These are phyloP conservation scores for Siniperca undulata DNA, from an alignment of 2,797 vertebrate species.

Conservation along the genomic window DNA sequence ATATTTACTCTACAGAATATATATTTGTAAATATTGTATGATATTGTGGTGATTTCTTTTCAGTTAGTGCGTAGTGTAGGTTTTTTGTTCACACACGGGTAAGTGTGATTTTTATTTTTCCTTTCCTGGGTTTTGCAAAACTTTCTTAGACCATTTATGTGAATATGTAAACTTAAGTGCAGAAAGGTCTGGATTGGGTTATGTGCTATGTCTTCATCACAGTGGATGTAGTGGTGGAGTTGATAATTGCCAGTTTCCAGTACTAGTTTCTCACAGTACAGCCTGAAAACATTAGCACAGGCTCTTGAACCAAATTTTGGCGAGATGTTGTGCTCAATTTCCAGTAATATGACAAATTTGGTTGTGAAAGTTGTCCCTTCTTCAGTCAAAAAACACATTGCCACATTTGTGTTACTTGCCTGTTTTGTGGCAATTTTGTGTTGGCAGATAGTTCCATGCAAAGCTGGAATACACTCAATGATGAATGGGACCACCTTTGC, in stretches of 20 bases:
- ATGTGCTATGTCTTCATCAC: conserved; percentile 3
- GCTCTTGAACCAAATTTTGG: conserved; percentile 44
- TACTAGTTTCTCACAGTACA: conserved; percentile 11
- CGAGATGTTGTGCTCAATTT: conserved; percentile 10
- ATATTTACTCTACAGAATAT: conserved; percentile 38
- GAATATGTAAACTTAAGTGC: conserved; percentile 55
- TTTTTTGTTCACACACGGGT: conserved; percentile 58
- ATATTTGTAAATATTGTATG: conserved; percentile 74
- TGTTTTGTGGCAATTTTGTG: neutral
- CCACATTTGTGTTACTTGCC: neutral
- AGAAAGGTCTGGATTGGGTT: conserved; percentile 20
- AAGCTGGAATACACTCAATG: neutral
- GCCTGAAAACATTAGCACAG: conserved; percentile 7
- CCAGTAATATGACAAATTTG: conserved; percentile 29
- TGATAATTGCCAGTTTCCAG: conserved; percentile 1
- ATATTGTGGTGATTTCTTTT: conserved; percentile 61
- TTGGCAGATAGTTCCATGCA: conserved; percentile 18
- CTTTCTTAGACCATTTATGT: conserved; percentile 29
- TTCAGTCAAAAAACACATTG: neutral
- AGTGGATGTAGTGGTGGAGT: conserved; percentile 23
- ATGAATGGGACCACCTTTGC: neutral
- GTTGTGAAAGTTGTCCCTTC: conserved; percentile 25
- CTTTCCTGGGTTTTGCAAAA: conserved; percentile 1
- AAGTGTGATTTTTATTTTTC: conserved; percentile 60
- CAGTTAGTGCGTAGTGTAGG: conserved; percentile 27